Conservation (phyloP, 2,888 invertebrate genomes). For the Agriopis marginaria region DNA sequence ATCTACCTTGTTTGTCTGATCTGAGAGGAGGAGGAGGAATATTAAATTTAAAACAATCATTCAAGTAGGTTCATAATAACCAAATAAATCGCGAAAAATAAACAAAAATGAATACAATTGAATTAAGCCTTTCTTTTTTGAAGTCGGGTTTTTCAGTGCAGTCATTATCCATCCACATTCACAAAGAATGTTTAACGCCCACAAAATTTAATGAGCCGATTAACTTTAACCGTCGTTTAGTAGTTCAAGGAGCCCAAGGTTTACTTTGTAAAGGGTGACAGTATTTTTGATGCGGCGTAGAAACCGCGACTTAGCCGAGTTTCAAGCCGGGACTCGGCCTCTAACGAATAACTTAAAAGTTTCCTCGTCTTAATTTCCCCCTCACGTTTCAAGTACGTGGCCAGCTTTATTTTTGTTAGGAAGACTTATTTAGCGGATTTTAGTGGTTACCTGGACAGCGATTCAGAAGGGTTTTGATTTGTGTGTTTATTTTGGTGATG, state of each 20-base stretch:
- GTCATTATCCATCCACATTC: not conserved
- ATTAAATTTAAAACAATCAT: too few species aligned
- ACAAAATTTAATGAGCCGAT: conserved; percentile 12
- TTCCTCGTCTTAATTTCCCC: conserved; percentile 51
- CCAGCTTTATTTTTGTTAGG: conserved; percentile 53
- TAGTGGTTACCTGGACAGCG: conserved; percentile 32
- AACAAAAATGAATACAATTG: too few species aligned
- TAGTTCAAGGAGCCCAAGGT: conserved; percentile 35
- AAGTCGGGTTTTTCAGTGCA: too few species aligned
- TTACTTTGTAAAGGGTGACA: conserved; percentile 52
- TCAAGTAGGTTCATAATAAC: too few species aligned
- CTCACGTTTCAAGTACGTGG: conserved; percentile 57
- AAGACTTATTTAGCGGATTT: conserved; percentile 30
- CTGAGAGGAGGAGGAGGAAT: too few species aligned
- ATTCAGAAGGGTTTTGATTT: conserved; percentile 31
- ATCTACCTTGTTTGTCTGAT: too few species aligned
- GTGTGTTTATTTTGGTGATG: conserved; percentile 25
- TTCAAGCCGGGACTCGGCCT: conserved; percentile 51
- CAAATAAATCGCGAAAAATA: too few species aligned
- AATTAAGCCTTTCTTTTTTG: too few species aligned
- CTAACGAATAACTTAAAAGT: conserved; percentile 66
- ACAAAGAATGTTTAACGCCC: not conserved
- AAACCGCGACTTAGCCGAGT: conserved; percentile 62
- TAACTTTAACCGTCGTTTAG: conserved; percentile 12
- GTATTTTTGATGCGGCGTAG: conserved; percentile 64